A percentile compares a stretch with the other conserved stretches of the same genome.
Conservation (phyloP, 1,140 invertebrate genomes). For the Doryteuthis pealeii region DNA sequence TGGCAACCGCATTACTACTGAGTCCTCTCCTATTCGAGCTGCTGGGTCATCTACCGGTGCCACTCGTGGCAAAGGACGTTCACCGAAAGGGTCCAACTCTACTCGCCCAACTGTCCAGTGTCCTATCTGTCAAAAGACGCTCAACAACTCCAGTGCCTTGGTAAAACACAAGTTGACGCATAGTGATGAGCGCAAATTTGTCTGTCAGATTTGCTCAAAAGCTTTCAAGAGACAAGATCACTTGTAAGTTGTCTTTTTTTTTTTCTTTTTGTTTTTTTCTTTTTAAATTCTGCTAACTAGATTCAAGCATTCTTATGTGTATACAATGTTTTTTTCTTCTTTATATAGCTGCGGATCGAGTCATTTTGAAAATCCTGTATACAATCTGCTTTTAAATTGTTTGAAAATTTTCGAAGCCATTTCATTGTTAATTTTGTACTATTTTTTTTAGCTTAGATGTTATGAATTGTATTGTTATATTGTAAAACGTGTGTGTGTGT, state of each 20-base stretch:
- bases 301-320: background rate
- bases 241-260: slow-evolving; percentile 75
- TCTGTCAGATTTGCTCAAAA: slow-evolving; percentile 92
- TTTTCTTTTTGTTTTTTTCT: background rate
- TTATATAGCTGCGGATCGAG: no score
- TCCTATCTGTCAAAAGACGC: slow-evolving; percentile 88
- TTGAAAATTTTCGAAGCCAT: no score
- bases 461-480: no score
- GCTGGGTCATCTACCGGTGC: slow-evolving; percentile 22
- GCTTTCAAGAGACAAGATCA: slow-evolving; percentile 98
- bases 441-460: no score
- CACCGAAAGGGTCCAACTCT: slow-evolving; percentile 33
- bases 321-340: slow-evolving; percentile 9
- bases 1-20: slow-evolving; percentile 8
- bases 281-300: no score
- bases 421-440: no score
- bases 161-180: slow-evolving; percentile 98
- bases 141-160: slow-evolving; percentile 94
- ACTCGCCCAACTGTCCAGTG: slow-evolving; percentile 49
- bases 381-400: no score
- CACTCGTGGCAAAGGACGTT: slow-evolving; percentile 25
- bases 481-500: no score
- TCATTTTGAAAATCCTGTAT: no score
- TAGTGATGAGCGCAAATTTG: slow-evolving; percentile 95
- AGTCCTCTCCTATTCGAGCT: slow-evolving; percentile 14